These are phyloP conservation scores for Lethrus apterus DNA, from an alignment of 1,140 invertebrate genomes.

Conservation along the genomic window DNA sequence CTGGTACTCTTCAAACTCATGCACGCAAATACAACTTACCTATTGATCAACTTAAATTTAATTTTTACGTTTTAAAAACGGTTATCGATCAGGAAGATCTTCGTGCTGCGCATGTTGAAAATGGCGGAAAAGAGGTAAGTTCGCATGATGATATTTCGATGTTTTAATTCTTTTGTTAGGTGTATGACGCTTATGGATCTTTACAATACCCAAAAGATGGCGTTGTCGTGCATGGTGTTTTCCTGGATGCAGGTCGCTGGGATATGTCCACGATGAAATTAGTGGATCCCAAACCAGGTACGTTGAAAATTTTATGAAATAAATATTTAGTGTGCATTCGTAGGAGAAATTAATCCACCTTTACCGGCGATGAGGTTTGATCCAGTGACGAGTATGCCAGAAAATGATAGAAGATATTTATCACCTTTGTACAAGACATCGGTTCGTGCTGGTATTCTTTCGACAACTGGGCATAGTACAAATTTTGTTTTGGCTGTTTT, in stretches of 20 bases:
- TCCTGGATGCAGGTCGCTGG: slow-evolving; percentile 80
- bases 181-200: slow-evolving; percentile 45
- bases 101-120: slow-evolving; percentile 44
- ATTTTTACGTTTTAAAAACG: slow-evolving; percentile 54
- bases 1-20: slow-evolving; percentile 77
- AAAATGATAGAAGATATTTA: slow-evolving; percentile 59
- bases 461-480: slow-evolving; percentile 83
- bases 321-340: too few relatives aligned
- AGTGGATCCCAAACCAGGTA: slow-evolving; percentile 64
- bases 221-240: slow-evolving; percentile 77
- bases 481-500: slow-evolving; percentile 80
- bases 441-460: slow-evolving; percentile 71
- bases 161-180: too few relatives aligned
- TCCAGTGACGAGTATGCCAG: slow-evolving; percentile 54
- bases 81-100: slow-evolving; percentile 62
- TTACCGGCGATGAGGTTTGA: slow-evolving; percentile 69
- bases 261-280: slow-evolving; percentile 56
- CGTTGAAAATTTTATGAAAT: slow-evolving; percentile 8
- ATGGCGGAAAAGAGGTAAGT: slow-evolving; percentile 36
- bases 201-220: slow-evolving; percentile 60
- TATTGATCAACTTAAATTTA: slow-evolving; percentile 77
- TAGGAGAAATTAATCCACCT: slow-evolving; percentile 63
- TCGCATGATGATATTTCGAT: not conserved
- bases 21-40: slow-evolving; percentile 75
- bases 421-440: slow-evolving; percentile 80